phyloP scores from a whole-genome alignment of 1,140 invertebrate genomes.

The Coenobita brevimanus region DNA sequence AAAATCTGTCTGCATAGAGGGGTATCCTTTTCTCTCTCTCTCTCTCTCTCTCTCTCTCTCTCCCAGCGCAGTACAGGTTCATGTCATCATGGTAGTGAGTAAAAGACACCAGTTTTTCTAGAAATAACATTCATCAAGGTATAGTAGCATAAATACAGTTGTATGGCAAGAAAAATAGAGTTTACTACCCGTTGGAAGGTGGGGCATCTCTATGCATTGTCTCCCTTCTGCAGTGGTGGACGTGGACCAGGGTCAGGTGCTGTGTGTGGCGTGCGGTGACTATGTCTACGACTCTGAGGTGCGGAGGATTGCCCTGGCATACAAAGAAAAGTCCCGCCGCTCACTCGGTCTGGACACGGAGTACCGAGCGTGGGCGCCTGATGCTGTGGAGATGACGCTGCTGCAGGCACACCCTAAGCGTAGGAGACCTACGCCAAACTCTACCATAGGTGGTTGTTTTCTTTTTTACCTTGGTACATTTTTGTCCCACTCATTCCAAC shows the following conservation, averaged over 20 bases:
- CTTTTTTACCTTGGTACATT: neutral
- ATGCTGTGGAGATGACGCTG: constrained; percentile 81
- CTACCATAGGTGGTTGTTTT: constrained; percentile 82
- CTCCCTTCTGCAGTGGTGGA: constrained; percentile 83
- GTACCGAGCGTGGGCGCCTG: constrained; percentile 85
- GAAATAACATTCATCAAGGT: no score
- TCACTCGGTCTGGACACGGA: constrained; percentile 79
- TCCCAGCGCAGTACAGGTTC: no score
- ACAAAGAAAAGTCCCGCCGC: constrained; percentile 77
- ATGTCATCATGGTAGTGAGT: no score
- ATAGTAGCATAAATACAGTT: no score
- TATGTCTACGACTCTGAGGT: constrained; percentile 89
- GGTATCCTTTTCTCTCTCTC: no score
- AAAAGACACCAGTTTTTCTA: no score
- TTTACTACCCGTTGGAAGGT: no score
- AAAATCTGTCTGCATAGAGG: no score
- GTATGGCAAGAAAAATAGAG: no score
- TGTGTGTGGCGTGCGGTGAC: constrained; percentile 92
- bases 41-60: no score
- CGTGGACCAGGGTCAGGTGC: constrained; percentile 90
- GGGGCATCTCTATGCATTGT: no score
- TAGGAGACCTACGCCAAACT: constrained; percentile 85
- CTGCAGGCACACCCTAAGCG: constrained; percentile 84
- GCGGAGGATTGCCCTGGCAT: constrained; percentile 79
- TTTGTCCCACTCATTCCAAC: no score